Percentiles rank a stretch among this genome's conserved stretches.
Evolutionary conservation across 2,113 vertebrate genomes (phyloP).

Genomic region (Xiphorhynchus elegans): DNA sequence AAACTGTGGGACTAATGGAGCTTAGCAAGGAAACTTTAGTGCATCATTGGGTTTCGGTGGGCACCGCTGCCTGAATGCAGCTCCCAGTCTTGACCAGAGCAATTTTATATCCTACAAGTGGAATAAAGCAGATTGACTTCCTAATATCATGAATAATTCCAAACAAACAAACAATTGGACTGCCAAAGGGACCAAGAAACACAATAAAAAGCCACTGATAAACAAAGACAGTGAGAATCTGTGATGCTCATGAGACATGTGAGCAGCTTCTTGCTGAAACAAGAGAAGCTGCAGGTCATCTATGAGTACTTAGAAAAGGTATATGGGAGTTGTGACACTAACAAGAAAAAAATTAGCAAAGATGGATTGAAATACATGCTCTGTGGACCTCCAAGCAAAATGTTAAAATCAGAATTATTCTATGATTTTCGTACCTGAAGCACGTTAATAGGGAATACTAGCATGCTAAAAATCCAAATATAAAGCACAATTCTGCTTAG

Average conservation of each 20-base stretch:
- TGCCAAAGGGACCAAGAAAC: slow-evolving; percentile 8
- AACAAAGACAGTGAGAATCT: slow-evolving; percentile 8
- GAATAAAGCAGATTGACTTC: slow-evolving; percentile 54
- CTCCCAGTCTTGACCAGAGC: neutral
- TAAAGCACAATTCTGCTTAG: neutral
- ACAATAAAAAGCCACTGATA: neutral
- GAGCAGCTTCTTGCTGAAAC: neutral
- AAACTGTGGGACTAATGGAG: neutral
- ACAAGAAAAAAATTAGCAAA: neutral
- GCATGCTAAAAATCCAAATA: slow-evolving; percentile 1
- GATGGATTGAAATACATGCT: neutral
- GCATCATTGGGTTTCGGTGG: neutral
- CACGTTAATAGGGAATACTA: neutral
- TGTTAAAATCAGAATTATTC: neutral
- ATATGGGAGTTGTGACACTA: neutral
- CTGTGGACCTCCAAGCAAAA: neutral
- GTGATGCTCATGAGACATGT: neutral
- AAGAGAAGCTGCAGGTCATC: neutral
- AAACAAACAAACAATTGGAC: slow-evolving; percentile 57
- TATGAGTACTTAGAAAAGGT: neutral
- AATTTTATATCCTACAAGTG: slow-evolving; percentile 17
- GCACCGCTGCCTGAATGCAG: neutral
- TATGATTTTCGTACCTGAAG: neutral
- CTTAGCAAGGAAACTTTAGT: neutral
- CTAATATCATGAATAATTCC: slow-evolving; percentile 56